phyloP scores from a whole-genome alignment of 2,888 invertebrate species.

The Lacanobia wlatinum region DNA sequence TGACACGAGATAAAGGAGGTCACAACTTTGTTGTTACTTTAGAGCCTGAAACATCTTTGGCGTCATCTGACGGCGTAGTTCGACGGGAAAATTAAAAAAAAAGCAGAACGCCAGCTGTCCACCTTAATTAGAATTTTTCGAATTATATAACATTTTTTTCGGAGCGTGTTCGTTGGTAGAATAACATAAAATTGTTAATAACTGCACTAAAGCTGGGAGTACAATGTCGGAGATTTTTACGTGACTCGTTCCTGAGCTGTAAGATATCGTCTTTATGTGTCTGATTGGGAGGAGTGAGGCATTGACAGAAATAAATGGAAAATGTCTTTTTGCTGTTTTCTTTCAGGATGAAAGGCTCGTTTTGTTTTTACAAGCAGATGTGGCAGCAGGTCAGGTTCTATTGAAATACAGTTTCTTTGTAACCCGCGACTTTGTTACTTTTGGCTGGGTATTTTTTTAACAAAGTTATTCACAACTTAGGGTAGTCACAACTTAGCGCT shows the following conservation, averaged over 20 bases:
- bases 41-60: conserved; percentile 79
- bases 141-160: conserved; percentile 83
- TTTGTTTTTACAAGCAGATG: conserved; percentile 13
- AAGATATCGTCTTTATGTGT: conserved; percentile 31
- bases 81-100: conserved; percentile 87
- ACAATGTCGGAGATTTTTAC: conserved; percentile 60
- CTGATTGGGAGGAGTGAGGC: conserved; percentile 22
- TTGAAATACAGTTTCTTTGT: conserved; percentile 25
- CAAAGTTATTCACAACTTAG: not conserved
- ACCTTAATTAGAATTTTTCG: conserved; percentile 89
- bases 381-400: not conserved
- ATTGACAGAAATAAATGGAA: not conserved
- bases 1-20: conserved; percentile 75
- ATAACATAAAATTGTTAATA: conserved; percentile 75
- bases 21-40: conserved; percentile 79
- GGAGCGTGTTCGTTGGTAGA: conserved; percentile 70
- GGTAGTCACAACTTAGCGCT: too few relatives aligned
- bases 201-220: conserved; percentile 63
- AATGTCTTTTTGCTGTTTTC: conserved; percentile 17
- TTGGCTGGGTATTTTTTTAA: not conserved
- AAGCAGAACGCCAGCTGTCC: conserved; percentile 84
- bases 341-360: conserved; percentile 13
- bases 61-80: conserved; percentile 86
- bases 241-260: conserved; percentile 24
- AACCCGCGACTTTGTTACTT: not conserved